Evolutionary conservation across 2,113 vertebrate genomes (phyloP).

Genomic region (Eublepharis macularius): DNA sequence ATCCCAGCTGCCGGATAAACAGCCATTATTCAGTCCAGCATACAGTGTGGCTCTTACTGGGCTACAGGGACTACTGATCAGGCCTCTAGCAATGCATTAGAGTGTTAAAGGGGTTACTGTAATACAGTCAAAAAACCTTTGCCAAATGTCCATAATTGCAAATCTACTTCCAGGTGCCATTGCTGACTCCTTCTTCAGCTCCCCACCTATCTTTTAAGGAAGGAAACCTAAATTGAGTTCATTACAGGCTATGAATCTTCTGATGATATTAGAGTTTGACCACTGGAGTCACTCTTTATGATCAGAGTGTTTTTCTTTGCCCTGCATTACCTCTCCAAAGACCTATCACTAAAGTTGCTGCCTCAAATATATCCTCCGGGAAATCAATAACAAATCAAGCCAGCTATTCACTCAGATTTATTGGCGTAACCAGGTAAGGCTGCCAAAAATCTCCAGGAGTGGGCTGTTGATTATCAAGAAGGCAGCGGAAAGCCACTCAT

Average conservation of each 20-base stretch:
- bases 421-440: conserved; percentile 58
- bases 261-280: neutral
- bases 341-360: conserved; percentile 44
- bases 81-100: conserved; percentile 38
- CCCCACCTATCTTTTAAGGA: neutral
- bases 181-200: neutral
- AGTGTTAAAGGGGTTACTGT: conserved; percentile 27
- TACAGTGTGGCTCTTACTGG: neutral
- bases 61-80: neutral
- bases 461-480: conserved; percentile 36
- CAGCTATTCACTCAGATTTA: conserved; percentile 49
- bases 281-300: conserved; percentile 10
- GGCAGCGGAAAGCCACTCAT: neutral
- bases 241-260: neutral
- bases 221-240: conserved; percentile 1
- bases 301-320: conserved; percentile 32
- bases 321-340: conserved; percentile 36
- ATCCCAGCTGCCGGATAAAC: neutral
- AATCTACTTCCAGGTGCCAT: conserved; percentile 18
- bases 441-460: conserved; percentile 52
- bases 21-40: neutral
- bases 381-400: conserved; percentile 70
- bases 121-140: conserved; percentile 30
- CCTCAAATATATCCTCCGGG: conserved; percentile 46
- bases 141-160: conserved; percentile 18